phyloP scores from a whole-genome alignment of 2,888 invertebrate genomes.

The Capitulum mitella region DNA sequence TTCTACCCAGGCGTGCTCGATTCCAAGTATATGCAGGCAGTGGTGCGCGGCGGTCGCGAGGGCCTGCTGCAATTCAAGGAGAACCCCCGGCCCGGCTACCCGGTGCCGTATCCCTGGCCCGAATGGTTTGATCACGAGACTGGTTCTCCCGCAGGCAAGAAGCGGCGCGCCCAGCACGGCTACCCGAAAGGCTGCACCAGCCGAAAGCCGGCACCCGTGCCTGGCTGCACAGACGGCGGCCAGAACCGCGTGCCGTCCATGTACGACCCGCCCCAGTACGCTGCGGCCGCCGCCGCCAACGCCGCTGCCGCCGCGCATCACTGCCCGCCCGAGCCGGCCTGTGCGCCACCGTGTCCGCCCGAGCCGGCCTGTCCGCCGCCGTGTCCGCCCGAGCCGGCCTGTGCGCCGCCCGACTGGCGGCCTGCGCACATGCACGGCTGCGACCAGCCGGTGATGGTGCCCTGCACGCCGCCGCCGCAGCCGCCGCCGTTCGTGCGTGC shows the following conservation, averaged over 20 bases:
- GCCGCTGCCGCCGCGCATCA: not conserved
- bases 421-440: no score
- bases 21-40: constrained; percentile 14
- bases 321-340: no score
- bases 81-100: not conserved
- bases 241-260: constrained; percentile 5
- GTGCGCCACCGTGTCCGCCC: no score
- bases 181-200: constrained; percentile 15
- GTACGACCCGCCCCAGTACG: constrained; percentile 7
- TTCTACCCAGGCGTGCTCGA: constrained; percentile 15
- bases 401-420: not conserved
- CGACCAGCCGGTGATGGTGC: constrained; percentile 3
- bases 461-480: not conserved
- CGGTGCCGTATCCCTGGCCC: constrained; percentile 16
- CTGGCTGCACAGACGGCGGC: not conserved
- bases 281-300: not conserved
- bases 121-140: constrained; percentile 20
- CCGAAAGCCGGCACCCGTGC: not conserved
- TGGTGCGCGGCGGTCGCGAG: constrained; percentile 18
- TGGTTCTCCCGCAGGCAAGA: constrained; percentile 17
- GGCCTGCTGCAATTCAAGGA: constrained; percentile 4
- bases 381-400: no score
- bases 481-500: constrained; percentile 21
- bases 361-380: no score
- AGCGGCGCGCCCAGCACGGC: not conserved